These are phyloP conservation scores for Drosophila differens DNA, from an alignment of 2,888 invertebrate species.

Conservation along the genomic window DNA sequence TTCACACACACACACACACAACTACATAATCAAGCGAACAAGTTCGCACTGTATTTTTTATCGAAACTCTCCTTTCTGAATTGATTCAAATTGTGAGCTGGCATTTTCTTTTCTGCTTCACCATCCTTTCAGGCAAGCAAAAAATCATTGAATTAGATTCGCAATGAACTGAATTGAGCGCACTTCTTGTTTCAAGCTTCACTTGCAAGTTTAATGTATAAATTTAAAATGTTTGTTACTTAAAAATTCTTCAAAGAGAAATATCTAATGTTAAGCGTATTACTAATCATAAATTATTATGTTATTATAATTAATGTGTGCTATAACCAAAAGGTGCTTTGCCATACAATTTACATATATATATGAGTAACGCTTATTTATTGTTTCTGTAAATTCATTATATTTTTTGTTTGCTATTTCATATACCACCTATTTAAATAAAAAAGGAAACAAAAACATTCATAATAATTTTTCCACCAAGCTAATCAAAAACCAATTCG, in stretches of 20 bases:
- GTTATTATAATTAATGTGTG: constrained; percentile 1
- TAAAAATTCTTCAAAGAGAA: constrained; percentile 3
- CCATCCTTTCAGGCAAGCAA: constrained; percentile 3
- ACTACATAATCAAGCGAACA: neutral
- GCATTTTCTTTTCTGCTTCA: constrained; percentile 26
- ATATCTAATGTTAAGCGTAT: constrained; percentile 8
- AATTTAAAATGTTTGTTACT: neutral
- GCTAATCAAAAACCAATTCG: constrained; percentile 70
- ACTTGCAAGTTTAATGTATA: neutral
- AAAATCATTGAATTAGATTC: constrained; percentile 15
- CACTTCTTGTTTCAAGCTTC: constrained; percentile 7
- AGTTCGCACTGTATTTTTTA: neutral
- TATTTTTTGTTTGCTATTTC: constrained; percentile 46
- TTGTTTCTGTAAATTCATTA: constrained; percentile 25
- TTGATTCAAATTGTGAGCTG: constrained; percentile 56
- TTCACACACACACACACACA: constrained; percentile 10
- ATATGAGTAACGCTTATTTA: constrained; percentile 8
- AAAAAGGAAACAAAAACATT: constrained; percentile 48
- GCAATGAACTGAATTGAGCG: constrained; percentile 15
- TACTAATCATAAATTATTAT: constrained; percentile 6
- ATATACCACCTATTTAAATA: constrained; percentile 39
- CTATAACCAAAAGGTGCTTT: constrained; percentile 30
- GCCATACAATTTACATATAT: constrained; percentile 1
- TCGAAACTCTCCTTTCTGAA: constrained; percentile 28
- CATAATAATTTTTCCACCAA: constrained; percentile 70